Evolutionary conservation across 2,888 invertebrate genomes (phyloP).

Genomic region (Phaedon cochleariae): DNA sequence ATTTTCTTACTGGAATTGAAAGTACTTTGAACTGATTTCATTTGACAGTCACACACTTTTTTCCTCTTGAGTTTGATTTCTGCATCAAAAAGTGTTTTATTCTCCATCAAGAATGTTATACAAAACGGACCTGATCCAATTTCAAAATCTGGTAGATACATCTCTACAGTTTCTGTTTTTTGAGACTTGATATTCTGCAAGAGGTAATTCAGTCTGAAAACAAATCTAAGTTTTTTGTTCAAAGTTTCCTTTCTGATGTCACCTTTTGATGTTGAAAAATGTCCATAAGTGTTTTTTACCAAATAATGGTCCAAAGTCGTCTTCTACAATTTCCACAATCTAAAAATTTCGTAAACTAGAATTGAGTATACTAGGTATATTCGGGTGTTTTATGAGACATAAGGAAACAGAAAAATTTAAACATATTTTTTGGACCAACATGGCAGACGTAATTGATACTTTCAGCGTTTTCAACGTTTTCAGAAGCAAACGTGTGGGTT

Average conservation of each 20-base stretch:
- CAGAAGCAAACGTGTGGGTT: no score
- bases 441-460: no score
- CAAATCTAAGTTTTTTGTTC: not conserved
- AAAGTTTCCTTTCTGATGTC: slow-evolving; percentile 21
- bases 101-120: slow-evolving; percentile 53
- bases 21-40: slow-evolving; percentile 44
- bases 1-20: slow-evolving; percentile 49
- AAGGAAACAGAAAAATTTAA: no score
- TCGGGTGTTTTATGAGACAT: no score
- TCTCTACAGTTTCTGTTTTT: slow-evolving; percentile 10
- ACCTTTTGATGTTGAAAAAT: slow-evolving; percentile 59
- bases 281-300: slow-evolving; percentile 60
- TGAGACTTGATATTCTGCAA: slow-evolving; percentile 17
- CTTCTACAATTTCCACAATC: slow-evolving; percentile 57
- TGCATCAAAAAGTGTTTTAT: slow-evolving; percentile 49
- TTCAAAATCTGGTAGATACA: slow-evolving; percentile 52
- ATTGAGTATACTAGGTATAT: no score
- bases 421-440: no score
- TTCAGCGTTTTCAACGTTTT: no score
- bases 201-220: slow-evolving; percentile 20
- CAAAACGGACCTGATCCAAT: slow-evolving; percentile 47
- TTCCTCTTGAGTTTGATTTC: slow-evolving; percentile 52
- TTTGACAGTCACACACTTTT: slow-evolving; percentile 56
- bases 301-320: slow-evolving; percentile 53
- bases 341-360: slow-evolving; percentile 44